These are phyloP conservation scores for Seira sanloemensis DNA, from an alignment of 2,888 invertebrate species.

Conservation along the genomic window DNA sequence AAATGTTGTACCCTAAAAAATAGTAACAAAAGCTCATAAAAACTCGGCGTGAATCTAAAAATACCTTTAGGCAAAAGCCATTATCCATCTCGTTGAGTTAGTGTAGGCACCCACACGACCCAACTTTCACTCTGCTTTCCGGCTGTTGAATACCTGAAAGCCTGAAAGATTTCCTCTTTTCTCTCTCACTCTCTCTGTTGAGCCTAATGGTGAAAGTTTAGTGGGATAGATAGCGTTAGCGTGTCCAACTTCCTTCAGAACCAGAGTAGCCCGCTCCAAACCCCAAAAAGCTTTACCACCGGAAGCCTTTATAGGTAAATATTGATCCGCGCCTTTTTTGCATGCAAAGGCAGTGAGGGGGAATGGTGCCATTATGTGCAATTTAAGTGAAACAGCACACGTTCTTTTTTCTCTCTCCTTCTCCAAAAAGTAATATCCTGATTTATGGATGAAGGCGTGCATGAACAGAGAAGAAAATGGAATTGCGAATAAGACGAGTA, in stretches of 20 bases:
- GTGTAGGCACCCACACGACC: not conserved
- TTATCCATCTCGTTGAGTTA: too few relatives aligned
- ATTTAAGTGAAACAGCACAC: constrained; percentile 26
- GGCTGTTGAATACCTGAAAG: not conserved
- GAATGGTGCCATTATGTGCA: constrained; percentile 10
- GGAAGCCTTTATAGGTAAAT: not conserved
- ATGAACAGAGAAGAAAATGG: constrained; percentile 15
- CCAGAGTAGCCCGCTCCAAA: not conserved
- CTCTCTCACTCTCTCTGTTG: not conserved
- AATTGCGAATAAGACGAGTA: not conserved
- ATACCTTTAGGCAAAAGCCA: not conserved
- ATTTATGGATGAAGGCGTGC: constrained; percentile 30
- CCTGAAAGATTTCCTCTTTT: too few relatives aligned
- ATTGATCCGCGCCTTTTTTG: not conserved
- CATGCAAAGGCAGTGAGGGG: constrained; percentile 9
- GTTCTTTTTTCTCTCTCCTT: too few relatives aligned
- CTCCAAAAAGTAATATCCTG: constrained; percentile 27
- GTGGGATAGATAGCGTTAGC: not conserved
- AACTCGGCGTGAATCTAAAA: not conserved
- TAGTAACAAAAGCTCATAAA: not conserved
- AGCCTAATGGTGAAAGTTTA: not conserved
- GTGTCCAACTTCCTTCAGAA: too few relatives aligned
- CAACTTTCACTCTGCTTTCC: not conserved
- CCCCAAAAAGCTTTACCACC: not conserved
- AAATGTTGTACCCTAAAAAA: too few relatives aligned